Percentiles rank a stretch among this genome's conserved stretches.
Conservation (phyloP, 1,140 invertebrate species). For the Phymastichus coffea region DNA sequence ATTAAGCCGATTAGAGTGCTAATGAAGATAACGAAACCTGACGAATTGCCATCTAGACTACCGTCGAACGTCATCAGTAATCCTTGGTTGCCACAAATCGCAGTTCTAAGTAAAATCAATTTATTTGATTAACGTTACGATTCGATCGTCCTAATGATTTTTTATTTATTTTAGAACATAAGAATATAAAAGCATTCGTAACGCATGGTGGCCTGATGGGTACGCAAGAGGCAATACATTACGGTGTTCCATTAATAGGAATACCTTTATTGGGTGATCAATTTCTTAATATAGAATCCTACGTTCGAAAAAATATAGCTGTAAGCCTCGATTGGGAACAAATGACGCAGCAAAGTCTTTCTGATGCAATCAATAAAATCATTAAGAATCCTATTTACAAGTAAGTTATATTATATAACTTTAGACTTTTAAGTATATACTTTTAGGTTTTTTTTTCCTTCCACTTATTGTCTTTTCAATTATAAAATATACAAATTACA, state of each 20-base stretch:
- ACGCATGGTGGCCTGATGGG: conserved; percentile 72
- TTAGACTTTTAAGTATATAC: background rate
- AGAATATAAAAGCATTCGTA: conserved; percentile 67
- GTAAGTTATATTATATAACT: conserved; percentile 19
- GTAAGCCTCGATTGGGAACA: conserved; percentile 41
- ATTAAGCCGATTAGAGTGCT: conserved; percentile 41
- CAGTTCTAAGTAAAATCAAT: conserved; percentile 41
- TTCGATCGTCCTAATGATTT: background rate
- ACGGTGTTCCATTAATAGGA: conserved; percentile 68
- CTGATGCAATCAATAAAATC: conserved; percentile 39
- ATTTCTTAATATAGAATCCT: conserved; percentile 56
- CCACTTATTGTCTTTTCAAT: too few species aligned
- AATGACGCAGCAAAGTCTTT: conserved; percentile 44
- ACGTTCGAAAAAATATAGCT: conserved; percentile 32
- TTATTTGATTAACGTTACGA: background rate
- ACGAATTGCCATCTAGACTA: conserved; percentile 46
- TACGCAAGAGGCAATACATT: conserved; percentile 69
- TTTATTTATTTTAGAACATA: conserved; percentile 59
- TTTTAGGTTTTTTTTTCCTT: too few species aligned
- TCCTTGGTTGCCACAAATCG: conserved; percentile 67
- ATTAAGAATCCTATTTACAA: conserved; percentile 44
- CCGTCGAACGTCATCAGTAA: conserved; percentile 64
- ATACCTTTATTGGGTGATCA: conserved; percentile 71
- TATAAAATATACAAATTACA: background rate
- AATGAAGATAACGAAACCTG: conserved; percentile 40